A percentile compares a stretch with the other conserved stretches of the same genome.
Evolutionary conservation across 2,797 vertebrate genomes (phyloP).

Genomic region (Botia kubotai): DNA sequence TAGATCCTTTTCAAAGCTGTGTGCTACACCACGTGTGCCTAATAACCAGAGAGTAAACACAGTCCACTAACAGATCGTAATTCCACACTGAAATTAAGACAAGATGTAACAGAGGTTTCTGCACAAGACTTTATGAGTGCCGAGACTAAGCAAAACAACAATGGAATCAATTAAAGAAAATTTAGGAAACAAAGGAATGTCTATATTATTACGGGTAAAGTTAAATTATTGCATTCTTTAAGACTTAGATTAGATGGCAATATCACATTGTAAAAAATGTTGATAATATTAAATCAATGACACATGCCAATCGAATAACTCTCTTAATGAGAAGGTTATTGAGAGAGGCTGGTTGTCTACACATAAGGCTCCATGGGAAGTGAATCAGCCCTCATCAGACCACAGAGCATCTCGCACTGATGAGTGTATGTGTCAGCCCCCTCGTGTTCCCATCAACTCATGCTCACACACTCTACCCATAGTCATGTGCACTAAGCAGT

Average conservation of each 20-base stretch:
- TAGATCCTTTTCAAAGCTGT: neutral
- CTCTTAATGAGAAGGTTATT: constrained; percentile 7
- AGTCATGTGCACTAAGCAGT: constrained; percentile 36
- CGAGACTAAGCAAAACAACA: constrained; percentile 47
- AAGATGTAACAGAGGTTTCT: constrained; percentile 62
- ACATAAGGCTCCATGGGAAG: constrained; percentile 32
- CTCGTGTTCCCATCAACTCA: constrained; percentile 41
- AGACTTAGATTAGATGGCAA: constrained; percentile 21
- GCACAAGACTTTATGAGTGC: constrained; percentile 21
- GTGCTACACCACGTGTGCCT: neutral
- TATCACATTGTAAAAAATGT: constrained; percentile 9
- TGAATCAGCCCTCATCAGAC: constrained; percentile 46
- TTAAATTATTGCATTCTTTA: neutral
- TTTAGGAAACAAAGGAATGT: constrained; percentile 25
- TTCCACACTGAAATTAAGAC: constrained; percentile 53
- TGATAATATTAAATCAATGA: constrained; percentile 23
- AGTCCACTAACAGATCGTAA: constrained; percentile 20
- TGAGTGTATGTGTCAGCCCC: constrained; percentile 36
- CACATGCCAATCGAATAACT: constrained; percentile 26
- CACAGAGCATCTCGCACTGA: constrained; percentile 36
- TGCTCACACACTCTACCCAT: constrained; percentile 29
- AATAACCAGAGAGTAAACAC: constrained; percentile 8
- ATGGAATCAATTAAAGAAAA: constrained; percentile 31
- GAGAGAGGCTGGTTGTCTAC: constrained; percentile 45
- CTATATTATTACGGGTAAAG: neutral